A percentile compares a stretch with the other conserved stretches of the same genome.
Evolutionary conservation across 2,888 invertebrate species (phyloP).

Genomic region (Ethmia dodecea): DNA sequence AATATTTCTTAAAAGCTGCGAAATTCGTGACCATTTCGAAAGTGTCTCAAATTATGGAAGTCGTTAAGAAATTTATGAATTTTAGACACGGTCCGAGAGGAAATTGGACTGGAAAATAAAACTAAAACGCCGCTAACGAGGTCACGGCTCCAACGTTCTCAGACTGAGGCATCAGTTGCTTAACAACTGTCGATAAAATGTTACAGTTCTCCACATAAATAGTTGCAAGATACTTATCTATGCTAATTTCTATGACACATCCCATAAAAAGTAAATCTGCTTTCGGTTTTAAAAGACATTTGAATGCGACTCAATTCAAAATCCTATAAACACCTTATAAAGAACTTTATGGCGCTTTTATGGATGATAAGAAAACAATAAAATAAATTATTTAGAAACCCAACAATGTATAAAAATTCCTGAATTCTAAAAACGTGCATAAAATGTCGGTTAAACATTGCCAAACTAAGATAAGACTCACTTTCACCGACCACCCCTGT

Average conservation of each 20-base stretch:
- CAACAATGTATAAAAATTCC: too few relatives aligned
- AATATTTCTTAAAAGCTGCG: constrained; percentile 44
- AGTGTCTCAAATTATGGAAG: constrained; percentile 55
- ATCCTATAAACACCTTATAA: constrained; percentile 1
- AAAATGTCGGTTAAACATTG: constrained; percentile 4
- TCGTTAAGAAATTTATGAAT: constrained; percentile 51
- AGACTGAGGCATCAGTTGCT: constrained; percentile 40
- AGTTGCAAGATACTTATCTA: constrained; percentile 7
- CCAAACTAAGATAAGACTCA: constrained; percentile 24
- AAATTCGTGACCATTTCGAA: constrained; percentile 48
- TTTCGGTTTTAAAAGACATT: not conserved
- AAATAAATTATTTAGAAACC: not conserved
- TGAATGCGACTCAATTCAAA: not conserved
- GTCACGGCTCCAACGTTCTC: constrained; percentile 54
- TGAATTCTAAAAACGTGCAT: too few relatives aligned
- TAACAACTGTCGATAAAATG: constrained; percentile 25
- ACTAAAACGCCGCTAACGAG: constrained; percentile 44
- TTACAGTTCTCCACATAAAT: constrained; percentile 9
- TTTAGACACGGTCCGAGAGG: constrained; percentile 56
- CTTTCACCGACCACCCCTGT: constrained; percentile 67
- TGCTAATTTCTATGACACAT: constrained; percentile 5
- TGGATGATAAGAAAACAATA: not conserved
- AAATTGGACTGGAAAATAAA: constrained; percentile 66
- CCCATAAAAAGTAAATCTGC: not conserved
- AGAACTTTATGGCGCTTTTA: not conserved